These are phyloP conservation scores for Malaclemys terrapin DNA, from an alignment of 2,113 vertebrate genomes.

Conservation along the genomic window DNA sequence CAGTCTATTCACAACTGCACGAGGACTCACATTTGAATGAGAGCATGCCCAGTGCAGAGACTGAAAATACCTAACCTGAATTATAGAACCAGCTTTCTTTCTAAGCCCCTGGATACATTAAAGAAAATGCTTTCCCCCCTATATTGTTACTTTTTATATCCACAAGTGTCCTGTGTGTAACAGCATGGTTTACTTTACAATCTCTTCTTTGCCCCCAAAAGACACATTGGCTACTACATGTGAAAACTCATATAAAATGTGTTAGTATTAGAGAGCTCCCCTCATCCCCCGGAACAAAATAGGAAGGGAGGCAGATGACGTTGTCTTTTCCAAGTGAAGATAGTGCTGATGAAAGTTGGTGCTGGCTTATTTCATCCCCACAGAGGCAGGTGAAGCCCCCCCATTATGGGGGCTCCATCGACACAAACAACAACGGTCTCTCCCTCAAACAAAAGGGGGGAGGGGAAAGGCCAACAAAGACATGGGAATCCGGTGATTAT, in stretches of 20 bases:
- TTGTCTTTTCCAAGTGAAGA: not conserved
- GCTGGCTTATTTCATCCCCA: not conserved
- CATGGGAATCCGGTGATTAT: not conserved
- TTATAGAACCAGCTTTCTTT: constrained; percentile 52
- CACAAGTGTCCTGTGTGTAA: not conserved
- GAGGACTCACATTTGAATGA: not conserved
- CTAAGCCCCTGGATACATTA: not conserved
- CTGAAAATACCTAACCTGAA: constrained; percentile 52
- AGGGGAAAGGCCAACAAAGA: not conserved
- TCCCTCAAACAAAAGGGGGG: rapidly evolving
- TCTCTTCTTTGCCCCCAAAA: not conserved
- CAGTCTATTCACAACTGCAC: not conserved
- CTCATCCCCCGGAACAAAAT: not conserved
- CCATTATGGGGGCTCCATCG: not conserved
- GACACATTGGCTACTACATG: not conserved
- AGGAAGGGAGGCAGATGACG: rapidly evolving
- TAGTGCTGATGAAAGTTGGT: not conserved
- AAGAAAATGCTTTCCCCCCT: constrained; percentile 4
- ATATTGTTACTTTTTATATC: constrained; percentile 31
- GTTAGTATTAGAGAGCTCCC: not conserved
- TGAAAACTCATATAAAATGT: not conserved
- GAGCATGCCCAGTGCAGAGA: not conserved
- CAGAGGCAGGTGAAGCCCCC: not conserved
- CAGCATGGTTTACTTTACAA: not conserved
- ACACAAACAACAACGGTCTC: not conserved